phyloP scores from a whole-genome alignment of 2,797 vertebrate species.

The Pantherophis alleghaniensis region DNA sequence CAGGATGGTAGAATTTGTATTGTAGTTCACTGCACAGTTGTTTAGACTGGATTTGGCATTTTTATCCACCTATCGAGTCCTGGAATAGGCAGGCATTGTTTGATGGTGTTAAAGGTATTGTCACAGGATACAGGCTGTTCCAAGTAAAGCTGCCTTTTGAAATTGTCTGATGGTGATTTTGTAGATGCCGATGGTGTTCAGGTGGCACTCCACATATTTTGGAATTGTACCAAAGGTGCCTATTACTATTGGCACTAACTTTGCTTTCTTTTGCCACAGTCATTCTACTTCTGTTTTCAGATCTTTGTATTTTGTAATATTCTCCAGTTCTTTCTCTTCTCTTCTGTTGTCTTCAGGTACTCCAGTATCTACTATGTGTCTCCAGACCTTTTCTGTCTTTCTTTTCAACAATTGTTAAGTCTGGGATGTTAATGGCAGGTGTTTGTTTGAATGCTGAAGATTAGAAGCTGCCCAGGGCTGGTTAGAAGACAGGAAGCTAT shows the following conservation, averaged over 20 bases:
- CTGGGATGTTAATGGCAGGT: not conserved
- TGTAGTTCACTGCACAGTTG: not conserved
- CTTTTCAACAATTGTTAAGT: not conserved
- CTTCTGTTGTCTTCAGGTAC: not conserved
- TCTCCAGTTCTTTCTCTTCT: not conserved
- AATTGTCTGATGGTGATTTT: not conserved
- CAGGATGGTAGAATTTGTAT: not conserved
- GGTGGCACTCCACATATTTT: not conserved
- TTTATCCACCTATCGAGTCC: not conserved
- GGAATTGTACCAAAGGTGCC: not conserved
- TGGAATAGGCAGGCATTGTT: not conserved
- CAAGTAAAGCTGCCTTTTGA: not conserved
- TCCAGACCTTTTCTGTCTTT: not conserved
- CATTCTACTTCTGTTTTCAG: not conserved
- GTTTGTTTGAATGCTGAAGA: not conserved
- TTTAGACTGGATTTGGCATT: not conserved
- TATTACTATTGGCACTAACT: not conserved
- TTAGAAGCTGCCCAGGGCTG: not conserved
- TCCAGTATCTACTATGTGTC: not conserved
- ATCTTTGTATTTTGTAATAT: not conserved
- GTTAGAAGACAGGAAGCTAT: not conserved
- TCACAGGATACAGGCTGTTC: not conserved
- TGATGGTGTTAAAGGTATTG: not conserved
- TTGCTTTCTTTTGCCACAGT: not conserved
- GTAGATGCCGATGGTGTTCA: not conserved